phyloP scores from a whole-genome alignment of 2,888 invertebrate species.

The Tethea ocularis region DNA sequence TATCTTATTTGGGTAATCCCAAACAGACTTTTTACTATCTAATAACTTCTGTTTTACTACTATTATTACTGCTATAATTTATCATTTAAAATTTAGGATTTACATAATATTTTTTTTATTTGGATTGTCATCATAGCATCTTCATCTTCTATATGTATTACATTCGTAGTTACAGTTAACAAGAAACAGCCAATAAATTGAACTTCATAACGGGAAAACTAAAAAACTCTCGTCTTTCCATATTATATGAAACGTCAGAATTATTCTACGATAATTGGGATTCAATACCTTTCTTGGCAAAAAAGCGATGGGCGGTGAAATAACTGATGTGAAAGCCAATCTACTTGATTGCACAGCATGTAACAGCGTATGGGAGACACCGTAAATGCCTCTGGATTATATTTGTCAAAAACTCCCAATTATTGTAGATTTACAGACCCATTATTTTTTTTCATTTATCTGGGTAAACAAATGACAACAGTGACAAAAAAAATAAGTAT shows the following conservation, averaged over 20 bases:
- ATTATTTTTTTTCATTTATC: no score
- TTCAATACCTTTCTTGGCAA: background rate
- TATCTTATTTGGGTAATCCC: background rate
- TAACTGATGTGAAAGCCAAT: background rate
- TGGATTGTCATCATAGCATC: background rate
- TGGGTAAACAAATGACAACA: no score
- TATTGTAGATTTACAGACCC: background rate
- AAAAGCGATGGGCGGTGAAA: background rate
- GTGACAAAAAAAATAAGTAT: no score
- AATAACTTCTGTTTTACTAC: no score
- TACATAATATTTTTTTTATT: no score
- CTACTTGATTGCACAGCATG: background rate
- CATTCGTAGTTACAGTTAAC: background rate
- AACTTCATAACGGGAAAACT: background rate
- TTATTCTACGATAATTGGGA: slow-evolving; percentile 8
- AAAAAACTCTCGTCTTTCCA: background rate
- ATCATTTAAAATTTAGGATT: no score
- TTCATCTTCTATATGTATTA: no score
- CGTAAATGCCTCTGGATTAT: background rate
- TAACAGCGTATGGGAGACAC: background rate
- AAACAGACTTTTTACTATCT: no score
- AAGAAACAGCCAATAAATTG: background rate
- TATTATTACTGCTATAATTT: no score
- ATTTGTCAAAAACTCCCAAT: background rate
- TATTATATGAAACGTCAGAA: slow-evolving; percentile 8